A percentile compares a stretch with the other conserved stretches of the same genome.
These are phyloP conservation scores for Actinia equina DNA, from an alignment of 64 coral and sea anemone species.

Conservation along the genomic window DNA sequence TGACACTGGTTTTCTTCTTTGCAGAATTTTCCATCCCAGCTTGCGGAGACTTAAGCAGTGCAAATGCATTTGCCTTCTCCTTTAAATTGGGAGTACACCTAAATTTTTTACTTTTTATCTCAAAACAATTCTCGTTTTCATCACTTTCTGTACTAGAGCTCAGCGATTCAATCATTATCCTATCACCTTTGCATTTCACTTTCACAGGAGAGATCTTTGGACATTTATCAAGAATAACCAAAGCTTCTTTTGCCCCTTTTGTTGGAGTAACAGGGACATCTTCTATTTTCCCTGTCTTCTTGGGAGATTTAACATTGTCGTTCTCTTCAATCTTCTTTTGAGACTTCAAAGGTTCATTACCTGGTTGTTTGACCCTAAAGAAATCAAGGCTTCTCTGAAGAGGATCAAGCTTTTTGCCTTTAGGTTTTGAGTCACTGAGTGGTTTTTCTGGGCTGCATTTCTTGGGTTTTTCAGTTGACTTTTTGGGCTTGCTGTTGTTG, in stretches of 20 bases:
- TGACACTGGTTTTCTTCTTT: conserved; percentile 1
- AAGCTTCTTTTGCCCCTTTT: conserved; percentile 1
- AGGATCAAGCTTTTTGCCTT: conserved; percentile 31
- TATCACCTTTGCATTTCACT: neutral
- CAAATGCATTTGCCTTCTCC: neutral
- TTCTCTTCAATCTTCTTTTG: neutral
- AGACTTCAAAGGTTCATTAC: neutral
- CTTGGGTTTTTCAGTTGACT: conserved; percentile 19
- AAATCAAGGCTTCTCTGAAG: conserved; percentile 41
- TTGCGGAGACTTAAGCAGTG: neutral
- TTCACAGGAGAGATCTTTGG: conserved; percentile 14
- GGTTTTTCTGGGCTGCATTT: conserved; percentile 21
- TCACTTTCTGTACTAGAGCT: conserved; percentile 1
- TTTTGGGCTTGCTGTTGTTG: conserved; percentile 6
- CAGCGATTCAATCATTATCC: neutral
- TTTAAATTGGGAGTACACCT: neutral
- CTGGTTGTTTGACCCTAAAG: conserved; percentile 22
- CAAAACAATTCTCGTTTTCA: neutral
- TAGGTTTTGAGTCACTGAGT: conserved; percentile 7
- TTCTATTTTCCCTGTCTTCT: neutral
- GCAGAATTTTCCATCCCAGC: neutral
- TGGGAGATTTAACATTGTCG: neutral
- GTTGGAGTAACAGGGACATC: neutral
- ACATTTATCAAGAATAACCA: conserved; percentile 1
- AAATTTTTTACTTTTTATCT: neutral